Conservation (phyloP, 2,797 vertebrate species). For the Pteropus rufus region DNA sequence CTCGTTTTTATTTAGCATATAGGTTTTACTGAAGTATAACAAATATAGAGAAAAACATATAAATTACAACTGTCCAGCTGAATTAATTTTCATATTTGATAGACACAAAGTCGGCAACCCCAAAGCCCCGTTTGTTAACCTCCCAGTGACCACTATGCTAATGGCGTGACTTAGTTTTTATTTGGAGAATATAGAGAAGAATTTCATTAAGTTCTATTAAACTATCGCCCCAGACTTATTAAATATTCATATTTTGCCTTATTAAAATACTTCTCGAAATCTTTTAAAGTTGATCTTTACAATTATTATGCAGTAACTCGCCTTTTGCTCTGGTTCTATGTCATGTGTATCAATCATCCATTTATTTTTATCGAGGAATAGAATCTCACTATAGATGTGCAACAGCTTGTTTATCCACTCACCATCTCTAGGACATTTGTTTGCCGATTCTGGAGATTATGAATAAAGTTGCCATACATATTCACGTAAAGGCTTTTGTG, state of each 20-base stretch:
- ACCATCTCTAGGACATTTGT: background rate
- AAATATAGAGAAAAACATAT: background rate
- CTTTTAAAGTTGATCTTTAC: background rate
- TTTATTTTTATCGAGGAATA: background rate
- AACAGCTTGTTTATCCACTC: background rate
- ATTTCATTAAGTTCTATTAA: background rate
- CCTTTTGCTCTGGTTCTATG: background rate
- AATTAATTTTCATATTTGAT: background rate
- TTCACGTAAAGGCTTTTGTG: background rate
- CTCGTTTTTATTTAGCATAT: background rate
- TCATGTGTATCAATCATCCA: too few species aligned
- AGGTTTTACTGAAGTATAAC: background rate
- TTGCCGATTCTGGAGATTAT: background rate
- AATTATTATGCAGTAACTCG: background rate
- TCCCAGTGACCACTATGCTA: background rate
- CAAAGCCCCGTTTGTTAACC: background rate
- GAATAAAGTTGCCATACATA: background rate
- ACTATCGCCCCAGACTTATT: background rate
- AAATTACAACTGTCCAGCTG: background rate
- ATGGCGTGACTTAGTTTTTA: background rate
- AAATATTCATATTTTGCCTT: background rate
- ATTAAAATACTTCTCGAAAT: background rate
- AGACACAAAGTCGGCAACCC: background rate
- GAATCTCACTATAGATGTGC: background rate
- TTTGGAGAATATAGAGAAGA: background rate